Conservation (phyloP, 2,888 invertebrate genomes). For the Parnassius smintheus region DNA sequence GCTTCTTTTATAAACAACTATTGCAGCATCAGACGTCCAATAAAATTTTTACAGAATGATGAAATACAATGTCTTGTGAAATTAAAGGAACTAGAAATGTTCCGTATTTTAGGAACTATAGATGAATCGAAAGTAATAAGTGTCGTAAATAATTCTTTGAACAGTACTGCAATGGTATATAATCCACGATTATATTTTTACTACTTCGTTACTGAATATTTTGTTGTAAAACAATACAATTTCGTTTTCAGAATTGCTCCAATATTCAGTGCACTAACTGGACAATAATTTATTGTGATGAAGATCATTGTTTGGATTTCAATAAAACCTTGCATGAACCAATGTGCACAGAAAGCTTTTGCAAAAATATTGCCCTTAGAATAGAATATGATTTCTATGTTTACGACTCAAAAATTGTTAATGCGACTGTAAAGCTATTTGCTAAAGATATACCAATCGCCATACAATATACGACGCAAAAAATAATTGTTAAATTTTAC, state of each 20-base stretch:
- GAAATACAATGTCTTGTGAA: conserved; percentile 55
- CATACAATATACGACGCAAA: conserved; percentile 51
- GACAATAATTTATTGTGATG: conserved; percentile 55
- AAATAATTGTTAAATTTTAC: conserved; percentile 55
- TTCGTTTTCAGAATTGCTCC: conserved; percentile 63
- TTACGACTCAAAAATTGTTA: conserved; percentile 53
- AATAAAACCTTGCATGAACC: conserved; percentile 56
- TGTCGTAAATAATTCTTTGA: conserved; percentile 48
- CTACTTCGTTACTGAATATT: neutral
- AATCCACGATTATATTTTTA: neutral
- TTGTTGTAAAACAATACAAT: neutral
- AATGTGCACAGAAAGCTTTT: conserved; percentile 52
- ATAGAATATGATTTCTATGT: conserved; percentile 62
- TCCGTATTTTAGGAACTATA: conserved; percentile 50
- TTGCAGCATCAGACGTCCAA: conserved; percentile 53
- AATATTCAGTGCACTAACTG: conserved; percentile 61
- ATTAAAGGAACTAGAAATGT: conserved; percentile 62
- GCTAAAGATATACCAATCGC: conserved; percentile 43
- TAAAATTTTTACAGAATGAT: conserved; percentile 58
- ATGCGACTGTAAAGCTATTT: conserved; percentile 57
- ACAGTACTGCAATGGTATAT: conserved; percentile 60
- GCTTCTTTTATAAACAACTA: conserved; percentile 53
- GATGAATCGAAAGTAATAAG: conserved; percentile 55
- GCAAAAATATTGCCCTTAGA: conserved; percentile 56
- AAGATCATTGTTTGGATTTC: conserved; percentile 47